Percentiles rank a stretch among this genome's conserved stretches.
Conservation (phyloP, 2,113 vertebrate genomes). For the Athene noctua region DNA sequence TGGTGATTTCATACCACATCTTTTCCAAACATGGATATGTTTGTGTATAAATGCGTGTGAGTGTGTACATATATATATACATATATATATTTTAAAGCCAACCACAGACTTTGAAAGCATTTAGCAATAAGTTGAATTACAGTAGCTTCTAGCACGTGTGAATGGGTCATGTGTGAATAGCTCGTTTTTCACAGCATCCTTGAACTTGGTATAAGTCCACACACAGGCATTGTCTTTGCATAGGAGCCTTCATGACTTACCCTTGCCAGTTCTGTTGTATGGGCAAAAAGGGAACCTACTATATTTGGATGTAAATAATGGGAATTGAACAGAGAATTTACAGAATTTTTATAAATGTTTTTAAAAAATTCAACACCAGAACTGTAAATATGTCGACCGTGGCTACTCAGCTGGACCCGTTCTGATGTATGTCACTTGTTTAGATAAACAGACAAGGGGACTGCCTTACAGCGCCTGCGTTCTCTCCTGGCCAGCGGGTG, state of each 20-base stretch:
- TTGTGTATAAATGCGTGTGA: neutral
- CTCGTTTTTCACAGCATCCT: conserved; percentile 40
- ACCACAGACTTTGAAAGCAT: conserved; percentile 55
- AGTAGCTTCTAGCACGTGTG: conserved; percentile 63
- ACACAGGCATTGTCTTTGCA: neutral
- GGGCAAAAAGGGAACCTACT: conserved; percentile 1
- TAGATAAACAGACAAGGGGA: neutral
- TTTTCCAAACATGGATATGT: conserved; percentile 17
- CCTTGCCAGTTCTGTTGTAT: neutral
- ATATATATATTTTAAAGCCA: neutral
- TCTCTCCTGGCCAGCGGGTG: neutral
- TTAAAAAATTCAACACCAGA: conserved; percentile 10
- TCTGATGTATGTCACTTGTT: neutral
- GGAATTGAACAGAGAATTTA: conserved; percentile 35
- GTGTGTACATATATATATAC: neutral
- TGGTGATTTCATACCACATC: conserved; percentile 46
- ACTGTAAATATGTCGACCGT: neutral
- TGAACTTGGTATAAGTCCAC: neutral
- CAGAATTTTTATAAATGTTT: conserved; percentile 57
- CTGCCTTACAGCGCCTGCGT: neutral
- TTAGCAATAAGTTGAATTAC: conserved; percentile 71
- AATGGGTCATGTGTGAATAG: conserved; percentile 33
- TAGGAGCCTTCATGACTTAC: neutral
- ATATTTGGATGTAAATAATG: conserved; percentile 38
- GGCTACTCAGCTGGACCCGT: neutral